phyloP scores from a whole-genome alignment of 2,888 invertebrate genomes.

The Hartigia nigra region DNA sequence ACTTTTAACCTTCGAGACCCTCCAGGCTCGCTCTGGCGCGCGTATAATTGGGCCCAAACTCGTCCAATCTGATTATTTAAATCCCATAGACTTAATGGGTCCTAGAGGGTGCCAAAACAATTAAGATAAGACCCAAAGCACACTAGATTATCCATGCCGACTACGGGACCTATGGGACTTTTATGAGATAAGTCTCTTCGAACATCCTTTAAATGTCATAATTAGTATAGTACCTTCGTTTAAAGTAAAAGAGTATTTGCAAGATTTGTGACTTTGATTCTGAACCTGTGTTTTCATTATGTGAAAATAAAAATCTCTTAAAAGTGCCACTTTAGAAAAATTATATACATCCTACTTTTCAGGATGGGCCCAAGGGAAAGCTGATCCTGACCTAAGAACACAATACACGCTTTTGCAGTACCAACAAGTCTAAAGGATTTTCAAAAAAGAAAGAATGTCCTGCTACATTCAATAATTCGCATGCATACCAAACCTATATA shows the following conservation, averaged over 20 bases:
- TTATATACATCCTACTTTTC: neutral
- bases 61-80: constrained; percentile 36
- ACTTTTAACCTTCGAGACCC: constrained; percentile 22
- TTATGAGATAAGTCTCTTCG: neutral
- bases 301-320: neutral
- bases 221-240: neutral
- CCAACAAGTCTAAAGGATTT: neutral
- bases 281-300: neutral
- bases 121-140: constrained; percentile 33
- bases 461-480: neutral
- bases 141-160: neutral
- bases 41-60: constrained; percentile 35
- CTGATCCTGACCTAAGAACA: neutral
- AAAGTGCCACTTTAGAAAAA: neutral
- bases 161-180: neutral
- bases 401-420: neutral
- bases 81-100: constrained; percentile 30
- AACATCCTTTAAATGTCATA: neutral
- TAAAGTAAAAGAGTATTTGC: neutral
- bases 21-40: constrained; percentile 23
- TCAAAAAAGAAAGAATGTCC: neutral
- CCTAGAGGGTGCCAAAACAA: constrained; percentile 34
- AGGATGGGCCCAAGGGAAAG: neutral
- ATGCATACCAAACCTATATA: neutral
- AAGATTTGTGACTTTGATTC: neutral